Conservation (phyloP, 2,888 invertebrate genomes). For the Drosophila dives region DNA sequence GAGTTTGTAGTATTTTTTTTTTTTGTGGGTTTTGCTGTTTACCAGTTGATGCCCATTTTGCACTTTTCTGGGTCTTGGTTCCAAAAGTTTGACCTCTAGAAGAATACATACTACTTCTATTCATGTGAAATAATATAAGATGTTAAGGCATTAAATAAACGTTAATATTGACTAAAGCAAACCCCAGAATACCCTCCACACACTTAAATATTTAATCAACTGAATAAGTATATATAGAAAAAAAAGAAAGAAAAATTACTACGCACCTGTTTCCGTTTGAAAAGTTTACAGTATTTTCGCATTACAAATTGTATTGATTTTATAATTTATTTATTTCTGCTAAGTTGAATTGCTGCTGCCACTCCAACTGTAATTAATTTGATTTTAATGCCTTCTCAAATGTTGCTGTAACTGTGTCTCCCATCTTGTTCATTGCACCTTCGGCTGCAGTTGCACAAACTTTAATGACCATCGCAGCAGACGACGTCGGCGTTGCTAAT, state of each 20-base stretch:
- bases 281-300: conserved; percentile 14
- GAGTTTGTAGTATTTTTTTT: conserved; percentile 58
- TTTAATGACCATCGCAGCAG: conserved; percentile 66
- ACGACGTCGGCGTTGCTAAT: conserved; percentile 63
- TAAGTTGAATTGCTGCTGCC: conserved; percentile 45
- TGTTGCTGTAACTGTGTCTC: conserved; percentile 27
- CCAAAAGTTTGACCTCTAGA: conserved; percentile 2
- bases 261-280: conserved; percentile 40
- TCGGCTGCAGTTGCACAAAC: conserved; percentile 56
- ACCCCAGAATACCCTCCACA: background rate
- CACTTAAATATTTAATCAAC: background rate
- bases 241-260: background rate
- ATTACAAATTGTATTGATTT: conserved; percentile 66
- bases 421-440: conserved; percentile 7
- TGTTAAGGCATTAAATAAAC: background rate
- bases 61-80: conserved; percentile 9
- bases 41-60: background rate
- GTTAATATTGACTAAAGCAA: background rate
- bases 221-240: background rate
- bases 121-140: background rate
- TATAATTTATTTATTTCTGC: conserved; percentile 74
- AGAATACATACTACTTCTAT: background rate
- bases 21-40: conserved; percentile 22
- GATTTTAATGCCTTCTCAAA: conserved; percentile 78
- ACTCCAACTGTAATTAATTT: conserved; percentile 74